phyloP scores from a whole-genome alignment of 2,797 vertebrate species.

The Orientallactaga sibirica region DNA sequence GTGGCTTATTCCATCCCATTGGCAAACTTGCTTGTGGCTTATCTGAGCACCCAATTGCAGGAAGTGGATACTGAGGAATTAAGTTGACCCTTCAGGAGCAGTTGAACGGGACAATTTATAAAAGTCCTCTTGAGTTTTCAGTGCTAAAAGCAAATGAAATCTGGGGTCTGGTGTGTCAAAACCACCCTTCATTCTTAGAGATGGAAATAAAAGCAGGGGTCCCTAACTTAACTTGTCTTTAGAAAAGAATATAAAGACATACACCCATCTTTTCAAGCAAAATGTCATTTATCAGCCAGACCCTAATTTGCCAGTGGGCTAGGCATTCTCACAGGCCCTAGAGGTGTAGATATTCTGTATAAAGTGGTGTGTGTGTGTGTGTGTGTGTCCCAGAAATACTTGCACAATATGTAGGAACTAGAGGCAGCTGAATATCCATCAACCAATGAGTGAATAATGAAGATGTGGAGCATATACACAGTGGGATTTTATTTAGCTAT shows the following conservation, averaged over 20 bases:
- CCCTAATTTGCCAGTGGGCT: background rate
- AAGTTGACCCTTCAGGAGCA: conserved; percentile 8
- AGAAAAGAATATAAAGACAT: background rate
- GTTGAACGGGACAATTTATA: background rate
- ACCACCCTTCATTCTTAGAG: background rate
- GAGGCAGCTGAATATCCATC: no score
- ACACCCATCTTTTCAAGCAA: background rate
- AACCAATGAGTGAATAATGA: no score
- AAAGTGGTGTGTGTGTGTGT: background rate
- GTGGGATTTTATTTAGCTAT: no score
- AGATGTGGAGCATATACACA: no score
- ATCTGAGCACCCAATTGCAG: background rate
- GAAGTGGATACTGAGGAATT: background rate
- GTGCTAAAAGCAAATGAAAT: conserved; percentile 19
- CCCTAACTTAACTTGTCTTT: background rate
- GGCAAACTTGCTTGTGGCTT: background rate
- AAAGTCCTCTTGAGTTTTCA: conserved; percentile 5
- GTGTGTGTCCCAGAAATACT: no score
- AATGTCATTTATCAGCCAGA: background rate
- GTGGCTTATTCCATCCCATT: background rate
- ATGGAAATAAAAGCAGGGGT: conserved; percentile 26
- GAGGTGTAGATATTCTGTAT: background rate
- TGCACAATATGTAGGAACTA: no score
- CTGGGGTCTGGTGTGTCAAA: background rate
- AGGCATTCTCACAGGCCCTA: background rate